These are phyloP conservation scores for Oreonectes daqikongensis DNA, from an alignment of 2,797 vertebrate genomes.

Conservation along the genomic window DNA sequence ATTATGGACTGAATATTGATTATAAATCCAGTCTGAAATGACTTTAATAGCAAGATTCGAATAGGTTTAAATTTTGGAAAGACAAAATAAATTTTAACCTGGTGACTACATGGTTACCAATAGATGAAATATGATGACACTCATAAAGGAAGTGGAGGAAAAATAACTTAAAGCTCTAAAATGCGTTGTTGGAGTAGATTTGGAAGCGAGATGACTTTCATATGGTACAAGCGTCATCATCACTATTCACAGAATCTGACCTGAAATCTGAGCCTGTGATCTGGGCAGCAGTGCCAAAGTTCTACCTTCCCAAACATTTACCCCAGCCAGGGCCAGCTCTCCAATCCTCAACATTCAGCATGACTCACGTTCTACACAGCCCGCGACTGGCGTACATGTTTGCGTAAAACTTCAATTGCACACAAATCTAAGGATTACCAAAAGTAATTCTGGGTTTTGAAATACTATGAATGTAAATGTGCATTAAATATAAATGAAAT, in stretches of 20 bases:
- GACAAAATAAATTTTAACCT: neutral
- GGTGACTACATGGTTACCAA: neutral
- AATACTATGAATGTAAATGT: no score
- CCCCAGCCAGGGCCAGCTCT: constrained; percentile 16
- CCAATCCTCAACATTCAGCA: constrained; percentile 15
- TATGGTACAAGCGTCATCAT: constrained; percentile 59
- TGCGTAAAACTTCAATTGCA: constrained; percentile 15
- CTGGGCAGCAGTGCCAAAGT: constrained; percentile 38
- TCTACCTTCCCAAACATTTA: constrained; percentile 49
- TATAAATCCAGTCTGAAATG: neutral
- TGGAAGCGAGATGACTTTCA: constrained; percentile 44
- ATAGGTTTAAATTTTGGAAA: neutral
- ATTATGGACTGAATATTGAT: neutral
- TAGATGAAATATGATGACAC: neutral
- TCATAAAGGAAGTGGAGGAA: neutral
- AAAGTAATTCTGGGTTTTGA: neutral
- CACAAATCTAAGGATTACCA: neutral
- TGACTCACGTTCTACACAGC: constrained; percentile 43
- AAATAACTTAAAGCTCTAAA: constrained; percentile 40
- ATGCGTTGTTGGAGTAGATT: constrained; percentile 20
- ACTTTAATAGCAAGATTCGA: neutral
- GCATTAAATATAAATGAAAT: neutral
- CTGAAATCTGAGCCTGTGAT: constrained; percentile 56
- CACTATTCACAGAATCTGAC: constrained; percentile 63
- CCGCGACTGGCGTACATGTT: neutral